phyloP scores from a whole-genome alignment of 2,797 vertebrate species.

The Bovichtus diacanthus region DNA sequence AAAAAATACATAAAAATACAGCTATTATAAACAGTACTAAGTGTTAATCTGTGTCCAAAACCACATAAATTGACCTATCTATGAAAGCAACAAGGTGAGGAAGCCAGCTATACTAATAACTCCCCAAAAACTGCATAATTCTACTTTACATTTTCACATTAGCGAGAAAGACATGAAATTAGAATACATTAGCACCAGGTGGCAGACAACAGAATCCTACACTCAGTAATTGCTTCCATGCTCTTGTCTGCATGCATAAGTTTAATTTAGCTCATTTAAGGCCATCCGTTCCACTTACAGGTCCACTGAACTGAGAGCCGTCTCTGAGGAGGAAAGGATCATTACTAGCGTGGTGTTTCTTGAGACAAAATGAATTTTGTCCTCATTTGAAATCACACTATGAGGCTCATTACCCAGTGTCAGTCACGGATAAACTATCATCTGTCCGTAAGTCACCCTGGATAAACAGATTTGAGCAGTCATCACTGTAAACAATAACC shows the following conservation, averaged over 20 bases:
- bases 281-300: constrained; percentile 12
- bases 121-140: background rate
- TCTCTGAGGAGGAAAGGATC: constrained; percentile 63
- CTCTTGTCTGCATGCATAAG: background rate
- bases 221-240: background rate
- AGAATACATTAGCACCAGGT: background rate
- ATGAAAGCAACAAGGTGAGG: background rate
- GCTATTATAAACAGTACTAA: background rate
- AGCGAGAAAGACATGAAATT: too few relatives aligned
- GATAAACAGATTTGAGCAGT: constrained; percentile 33
- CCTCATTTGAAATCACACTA: constrained; percentile 28
- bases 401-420: constrained; percentile 40
- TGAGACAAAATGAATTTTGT: constrained; percentile 51
- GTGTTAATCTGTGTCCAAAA: background rate
- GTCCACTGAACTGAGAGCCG: constrained; percentile 34
- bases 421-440: constrained; percentile 27
- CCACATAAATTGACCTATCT: background rate
- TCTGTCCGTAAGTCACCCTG: constrained; percentile 38
- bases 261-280: constrained; percentile 10
- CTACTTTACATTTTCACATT: too few relatives aligned
- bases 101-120: background rate
- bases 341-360: constrained; percentile 42
- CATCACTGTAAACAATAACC: constrained; percentile 28
- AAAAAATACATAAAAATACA: constrained; percentile 14
- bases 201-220: background rate